phyloP scores from a whole-genome alignment of 1,140 invertebrate species.

The Brachionus koreanus region DNA sequence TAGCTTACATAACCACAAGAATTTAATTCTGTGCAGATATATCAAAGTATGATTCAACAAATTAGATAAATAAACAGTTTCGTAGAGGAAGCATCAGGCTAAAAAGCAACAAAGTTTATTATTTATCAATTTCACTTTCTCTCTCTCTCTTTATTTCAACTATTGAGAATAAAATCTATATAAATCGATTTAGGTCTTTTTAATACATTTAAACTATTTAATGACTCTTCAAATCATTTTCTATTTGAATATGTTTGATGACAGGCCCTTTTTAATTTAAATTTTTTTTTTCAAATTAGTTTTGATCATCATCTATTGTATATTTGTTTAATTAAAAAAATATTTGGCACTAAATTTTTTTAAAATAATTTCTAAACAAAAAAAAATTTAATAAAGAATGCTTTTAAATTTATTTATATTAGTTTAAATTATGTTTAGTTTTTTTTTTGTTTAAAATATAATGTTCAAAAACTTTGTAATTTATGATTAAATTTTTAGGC shows the following conservation, averaged over 20 bases:
- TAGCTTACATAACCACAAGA: background rate
- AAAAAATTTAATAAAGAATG: no score
- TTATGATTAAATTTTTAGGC: no score
- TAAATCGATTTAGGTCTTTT: background rate
- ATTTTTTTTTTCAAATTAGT: no score
- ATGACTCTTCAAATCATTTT: background rate
- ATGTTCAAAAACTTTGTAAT: no score
- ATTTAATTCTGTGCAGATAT: background rate
- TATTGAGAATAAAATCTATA: background rate
- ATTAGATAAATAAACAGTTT: slow-evolving; percentile 24
- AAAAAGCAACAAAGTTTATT: background rate
- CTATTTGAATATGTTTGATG: background rate
- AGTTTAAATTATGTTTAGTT: no score
- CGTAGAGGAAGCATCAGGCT: background rate
- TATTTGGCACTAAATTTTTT: no score
- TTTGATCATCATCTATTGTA: no score
- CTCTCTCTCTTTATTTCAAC: background rate
- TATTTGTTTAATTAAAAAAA: no score
- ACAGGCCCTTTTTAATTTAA: no score
- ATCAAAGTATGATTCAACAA: background rate
- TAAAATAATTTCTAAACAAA: no score
- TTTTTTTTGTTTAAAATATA: no score
- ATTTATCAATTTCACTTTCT: background rate
- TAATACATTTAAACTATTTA: background rate
- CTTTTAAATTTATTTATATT: no score